Percentiles rank a stretch among this genome's conserved stretches.
Conservation (phyloP, 2,888 invertebrate species). For the Gryllus longicercus region DNA sequence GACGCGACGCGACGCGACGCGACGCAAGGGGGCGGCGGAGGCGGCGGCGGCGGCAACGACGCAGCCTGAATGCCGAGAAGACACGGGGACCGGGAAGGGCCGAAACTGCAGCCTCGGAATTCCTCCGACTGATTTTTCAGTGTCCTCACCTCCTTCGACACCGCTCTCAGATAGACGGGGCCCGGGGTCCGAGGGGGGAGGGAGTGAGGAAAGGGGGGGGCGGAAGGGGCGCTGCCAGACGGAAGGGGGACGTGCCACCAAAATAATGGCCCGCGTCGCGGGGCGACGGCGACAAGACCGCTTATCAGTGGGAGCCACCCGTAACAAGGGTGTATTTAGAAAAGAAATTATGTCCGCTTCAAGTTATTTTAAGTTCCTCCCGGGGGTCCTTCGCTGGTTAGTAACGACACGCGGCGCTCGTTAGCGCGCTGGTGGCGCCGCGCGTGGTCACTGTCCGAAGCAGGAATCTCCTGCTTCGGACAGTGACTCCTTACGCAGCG, state of each 20-base stretch:
- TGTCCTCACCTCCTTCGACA: slow-evolving; percentile 34
- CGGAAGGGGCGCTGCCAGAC: not conserved
- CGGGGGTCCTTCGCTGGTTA: not conserved
- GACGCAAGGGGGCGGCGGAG: not conserved
- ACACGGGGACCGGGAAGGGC: not conserved
- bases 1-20: not conserved
- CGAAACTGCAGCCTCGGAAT: not conserved
- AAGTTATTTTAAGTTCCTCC: not conserved
- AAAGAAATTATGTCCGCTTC: not conserved
- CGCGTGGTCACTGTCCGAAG: no score
- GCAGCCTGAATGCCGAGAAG: not conserved
- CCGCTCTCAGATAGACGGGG: not conserved
- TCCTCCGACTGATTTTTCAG: slow-evolving; percentile 33
- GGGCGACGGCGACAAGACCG: not conserved
- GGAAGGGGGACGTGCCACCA: not conserved
- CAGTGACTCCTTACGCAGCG: no score
- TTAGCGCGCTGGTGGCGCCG: not conserved
- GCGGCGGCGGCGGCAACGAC: not conserved
- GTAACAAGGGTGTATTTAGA: slow-evolving; percentile 17
- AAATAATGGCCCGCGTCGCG: not conserved
- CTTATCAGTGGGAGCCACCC: slow-evolving; percentile 6
- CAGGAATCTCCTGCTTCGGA: no score
- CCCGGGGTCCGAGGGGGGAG: no score
- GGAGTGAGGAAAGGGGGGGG: not conserved
- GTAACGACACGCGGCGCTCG: not conserved